phyloP scores from a whole-genome alignment of 1,140 invertebrate genomes.

The Zaprionus kolodkinae region DNA sequence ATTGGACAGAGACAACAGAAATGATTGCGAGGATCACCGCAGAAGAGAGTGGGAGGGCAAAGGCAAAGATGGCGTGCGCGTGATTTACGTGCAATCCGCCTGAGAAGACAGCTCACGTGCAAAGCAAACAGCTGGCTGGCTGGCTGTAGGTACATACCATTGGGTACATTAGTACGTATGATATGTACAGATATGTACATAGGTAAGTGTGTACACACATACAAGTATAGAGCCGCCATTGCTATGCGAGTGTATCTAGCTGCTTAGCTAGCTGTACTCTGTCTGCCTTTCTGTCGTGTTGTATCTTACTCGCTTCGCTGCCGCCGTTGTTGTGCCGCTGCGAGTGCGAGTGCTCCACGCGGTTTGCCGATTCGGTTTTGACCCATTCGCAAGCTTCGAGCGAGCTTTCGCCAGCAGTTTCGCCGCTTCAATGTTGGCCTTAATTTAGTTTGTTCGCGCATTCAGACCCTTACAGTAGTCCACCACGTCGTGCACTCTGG shows the following conservation, averaged over 20 bases:
- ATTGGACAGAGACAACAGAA: constrained; percentile 41
- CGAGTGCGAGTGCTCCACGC: constrained; percentile 11
- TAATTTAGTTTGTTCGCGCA: constrained; percentile 72
- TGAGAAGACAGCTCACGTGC: constrained; percentile 48
- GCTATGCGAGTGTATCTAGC: neutral
- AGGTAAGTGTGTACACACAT: neutral
- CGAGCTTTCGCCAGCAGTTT: constrained; percentile 62
- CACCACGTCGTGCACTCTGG: constrained; percentile 26
- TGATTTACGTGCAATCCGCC: constrained; percentile 43
- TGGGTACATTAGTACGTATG: neutral
- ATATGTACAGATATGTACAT: constrained; percentile 3
- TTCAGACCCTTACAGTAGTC: constrained; percentile 60
- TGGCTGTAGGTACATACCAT: neutral
- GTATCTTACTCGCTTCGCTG: constrained; percentile 8
- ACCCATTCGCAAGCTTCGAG: constrained; percentile 55
- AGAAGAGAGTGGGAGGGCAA: neutral
- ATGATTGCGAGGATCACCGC: constrained; percentile 12
- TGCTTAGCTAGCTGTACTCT: neutral
- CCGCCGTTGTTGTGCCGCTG: constrained; percentile 2
- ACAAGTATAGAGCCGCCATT: constrained; percentile 29
- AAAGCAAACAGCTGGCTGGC: constrained; percentile 37
- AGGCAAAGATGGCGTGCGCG: constrained; percentile 55
- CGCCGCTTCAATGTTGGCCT: constrained; percentile 62
- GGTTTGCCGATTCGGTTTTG: constrained; percentile 44
- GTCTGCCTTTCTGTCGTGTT: neutral